Conservation (phyloP, 2,888 invertebrate species). For the Serrognathus titanus region DNA sequence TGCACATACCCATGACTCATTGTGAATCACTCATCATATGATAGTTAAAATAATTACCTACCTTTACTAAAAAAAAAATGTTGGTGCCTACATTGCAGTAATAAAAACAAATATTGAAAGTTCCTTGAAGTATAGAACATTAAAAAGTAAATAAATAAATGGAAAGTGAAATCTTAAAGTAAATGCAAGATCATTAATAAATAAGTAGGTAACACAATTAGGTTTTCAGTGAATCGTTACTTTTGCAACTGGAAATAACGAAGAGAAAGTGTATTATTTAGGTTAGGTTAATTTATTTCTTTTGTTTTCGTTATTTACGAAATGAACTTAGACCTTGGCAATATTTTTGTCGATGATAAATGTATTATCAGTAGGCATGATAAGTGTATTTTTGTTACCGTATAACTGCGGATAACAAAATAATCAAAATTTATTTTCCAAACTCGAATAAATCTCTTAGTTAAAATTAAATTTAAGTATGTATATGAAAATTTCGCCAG, state of each 20-base stretch:
- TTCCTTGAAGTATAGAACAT: too few species aligned
- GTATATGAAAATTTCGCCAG: not conserved
- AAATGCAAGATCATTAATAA: not conserved
- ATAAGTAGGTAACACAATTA: not conserved
- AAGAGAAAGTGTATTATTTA: constrained; percentile 19
- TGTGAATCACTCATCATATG: not conserved
- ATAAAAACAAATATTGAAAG: too few species aligned
- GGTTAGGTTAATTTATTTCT: constrained; percentile 14
- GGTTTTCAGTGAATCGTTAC: not conserved
- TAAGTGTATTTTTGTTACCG: not conserved
- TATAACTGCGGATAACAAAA: not conserved
- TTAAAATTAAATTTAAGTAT: not conserved
- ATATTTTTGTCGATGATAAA: constrained; percentile 6
- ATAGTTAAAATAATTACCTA: too few species aligned
- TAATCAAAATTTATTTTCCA: not conserved
- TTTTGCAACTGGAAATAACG: not conserved
- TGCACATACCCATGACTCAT: not conserved
- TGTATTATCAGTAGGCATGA: not conserved
- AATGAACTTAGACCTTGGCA: constrained; percentile 13
- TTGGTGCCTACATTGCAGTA: too few species aligned
- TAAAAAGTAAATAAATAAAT: not conserved
- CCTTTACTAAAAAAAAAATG: too few species aligned
- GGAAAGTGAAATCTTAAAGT: constrained; percentile 5
- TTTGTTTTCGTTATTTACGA: constrained; percentile 17
- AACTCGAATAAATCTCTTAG: not conserved